Evolutionary conservation across 2,797 vertebrate genomes (phyloP), one percentile per base, ranked within the genome.

Genomic region (Chaenodraco wilsoni): DNA sequence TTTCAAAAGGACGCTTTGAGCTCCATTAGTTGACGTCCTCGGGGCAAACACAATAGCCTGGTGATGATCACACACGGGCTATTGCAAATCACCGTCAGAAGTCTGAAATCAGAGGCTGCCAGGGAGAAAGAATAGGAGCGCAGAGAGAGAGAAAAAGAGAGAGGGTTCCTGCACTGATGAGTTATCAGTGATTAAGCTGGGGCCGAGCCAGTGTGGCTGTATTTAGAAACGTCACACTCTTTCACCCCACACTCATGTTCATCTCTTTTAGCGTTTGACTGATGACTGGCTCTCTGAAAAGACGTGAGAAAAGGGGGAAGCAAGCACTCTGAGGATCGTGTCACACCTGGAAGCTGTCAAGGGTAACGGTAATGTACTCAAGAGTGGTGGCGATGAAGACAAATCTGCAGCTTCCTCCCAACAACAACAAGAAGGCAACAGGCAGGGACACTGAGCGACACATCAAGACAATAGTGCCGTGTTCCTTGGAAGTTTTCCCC

Each of bases 171-270:
- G 84, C 52, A 60, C 82, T 87, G 91, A 90, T 94, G 92, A 94
- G 89, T 94, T 92, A 93, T 88, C 86, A 87, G 88, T 87, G 87
- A 92, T 90, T 76, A 87, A 91, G 86, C 90, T 85, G 85, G 80
- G 80, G 72, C 88, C 65, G 76, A 86, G 89, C 86, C 90, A 90
- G 89, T 84, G 73, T 13, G 78, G 87, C 91, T 92, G 86, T 80
- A 92, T 92, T 93, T 94, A 94, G 91, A 94, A 92, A 89, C 87
- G 90, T 92, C 89, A 90, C 91, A 90, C 86, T 86, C 88, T 80
- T 81, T 85, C 84, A 84, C 55, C 82, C 84, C 82, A 85, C 80
- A 85, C 85, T 91, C 92, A 90, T 91, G 91, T 88, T 92, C 87
- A 85, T 90, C 82, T 91, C 84, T 84, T 87, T 89, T 82, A 84